Percentiles rank a stretch among this genome's conserved stretches.
Evolutionary conservation across 2,888 invertebrate genomes (phyloP).

Genomic region (Helleia helle): DNA sequence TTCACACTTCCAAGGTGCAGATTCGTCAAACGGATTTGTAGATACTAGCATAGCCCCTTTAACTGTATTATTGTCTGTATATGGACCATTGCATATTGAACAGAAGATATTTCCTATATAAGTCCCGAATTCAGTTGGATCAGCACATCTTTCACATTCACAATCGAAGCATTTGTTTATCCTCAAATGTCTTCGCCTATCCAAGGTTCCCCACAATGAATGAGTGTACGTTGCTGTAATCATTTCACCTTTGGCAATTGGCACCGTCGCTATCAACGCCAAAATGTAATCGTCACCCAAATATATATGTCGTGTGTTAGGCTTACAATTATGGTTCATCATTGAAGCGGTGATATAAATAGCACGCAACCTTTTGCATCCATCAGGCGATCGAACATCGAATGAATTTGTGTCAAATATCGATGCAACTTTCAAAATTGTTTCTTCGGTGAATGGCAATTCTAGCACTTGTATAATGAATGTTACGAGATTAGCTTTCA

Average conservation of each 20-base stretch:
- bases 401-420: constrained; percentile 82
- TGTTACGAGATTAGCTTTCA: constrained; percentile 76
- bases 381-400: constrained; percentile 74
- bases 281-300: constrained; percentile 74
- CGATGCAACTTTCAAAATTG: constrained; percentile 76
- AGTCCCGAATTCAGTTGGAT: constrained; percentile 80
- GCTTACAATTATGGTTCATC: constrained; percentile 81
- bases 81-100: constrained; percentile 71
- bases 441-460: constrained; percentile 70
- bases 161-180: constrained; percentile 81
- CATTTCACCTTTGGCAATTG: constrained; percentile 78
- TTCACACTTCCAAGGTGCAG: constrained; percentile 78
- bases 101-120: constrained; percentile 78
- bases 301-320: constrained; percentile 81
- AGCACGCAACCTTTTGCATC: constrained; percentile 70
- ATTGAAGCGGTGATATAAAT: constrained; percentile 79
- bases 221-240: constrained; percentile 82
- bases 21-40: constrained; percentile 73
- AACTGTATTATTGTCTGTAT: constrained; percentile 26
- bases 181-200: constrained; percentile 75
- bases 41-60: constrained; percentile 71
- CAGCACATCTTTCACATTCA: constrained; percentile 77
- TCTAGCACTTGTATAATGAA: constrained; percentile 75
- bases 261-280: constrained; percentile 76
- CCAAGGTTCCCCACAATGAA: constrained; percentile 79